Percentiles rank a stretch among this genome's conserved stretches.
phyloP scores from a whole-genome alignment of 1,140 invertebrate genomes.

The Branchinecta lindahli region DNA sequence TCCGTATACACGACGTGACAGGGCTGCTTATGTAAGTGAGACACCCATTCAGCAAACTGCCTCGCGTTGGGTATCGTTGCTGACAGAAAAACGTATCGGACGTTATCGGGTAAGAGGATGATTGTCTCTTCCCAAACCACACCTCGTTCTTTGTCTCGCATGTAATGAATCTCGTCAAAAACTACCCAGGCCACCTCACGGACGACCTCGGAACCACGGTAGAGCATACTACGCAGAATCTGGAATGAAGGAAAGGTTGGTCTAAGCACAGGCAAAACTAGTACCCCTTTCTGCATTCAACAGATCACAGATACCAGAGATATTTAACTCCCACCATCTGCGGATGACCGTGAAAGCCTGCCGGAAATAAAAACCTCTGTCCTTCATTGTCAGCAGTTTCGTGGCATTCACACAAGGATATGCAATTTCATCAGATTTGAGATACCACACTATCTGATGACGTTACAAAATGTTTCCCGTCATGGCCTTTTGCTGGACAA shows the following conservation, averaged over 20 bases:
- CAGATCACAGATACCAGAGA: too few relatives aligned
- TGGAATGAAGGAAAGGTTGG: neutral
- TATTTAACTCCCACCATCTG: too few relatives aligned
- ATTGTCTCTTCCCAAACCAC: slow-evolving; percentile 99
- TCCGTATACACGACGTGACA: slow-evolving; percentile 99
- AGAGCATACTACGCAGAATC: slow-evolving; percentile 97
- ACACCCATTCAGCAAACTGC: slow-evolving; percentile 98
- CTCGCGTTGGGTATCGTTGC: slow-evolving; percentile 98
- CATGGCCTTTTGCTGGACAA: too few relatives aligned
- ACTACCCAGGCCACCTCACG: slow-evolving; percentile 98
- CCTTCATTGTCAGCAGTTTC: too few relatives aligned
- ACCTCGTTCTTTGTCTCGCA: slow-evolving; percentile 97
- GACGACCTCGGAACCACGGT: slow-evolving; percentile 93
- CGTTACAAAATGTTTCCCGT: too few relatives aligned
- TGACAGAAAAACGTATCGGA: slow-evolving; percentile 96
- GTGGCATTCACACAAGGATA: too few relatives aligned
- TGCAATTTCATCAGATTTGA: too few relatives aligned
- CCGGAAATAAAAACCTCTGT: too few relatives aligned
- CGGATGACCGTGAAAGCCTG: too few relatives aligned
- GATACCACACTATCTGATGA: too few relatives aligned
- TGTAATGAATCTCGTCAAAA: slow-evolving; percentile 99
- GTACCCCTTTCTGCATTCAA: too few relatives aligned
- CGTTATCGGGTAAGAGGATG: slow-evolving; percentile 91
- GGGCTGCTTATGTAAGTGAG: slow-evolving; percentile 86
- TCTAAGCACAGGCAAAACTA: too few relatives aligned